Conservation (phyloP, 2,113 vertebrate genomes). For the Morone chrysops region DNA sequence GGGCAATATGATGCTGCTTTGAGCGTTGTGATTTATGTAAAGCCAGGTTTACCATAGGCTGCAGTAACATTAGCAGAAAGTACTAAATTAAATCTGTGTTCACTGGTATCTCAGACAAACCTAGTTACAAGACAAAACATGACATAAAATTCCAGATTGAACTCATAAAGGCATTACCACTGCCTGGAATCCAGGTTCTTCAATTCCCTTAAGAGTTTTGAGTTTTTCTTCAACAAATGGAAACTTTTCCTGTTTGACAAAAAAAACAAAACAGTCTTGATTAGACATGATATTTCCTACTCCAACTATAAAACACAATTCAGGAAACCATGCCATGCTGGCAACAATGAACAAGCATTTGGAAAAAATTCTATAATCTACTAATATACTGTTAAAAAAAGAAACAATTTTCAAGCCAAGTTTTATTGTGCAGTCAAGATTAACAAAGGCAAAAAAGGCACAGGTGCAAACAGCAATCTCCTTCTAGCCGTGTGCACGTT, state of each 20-base stretch:
- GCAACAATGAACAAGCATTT: neutral
- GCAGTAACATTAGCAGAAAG: neutral
- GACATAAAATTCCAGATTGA: neutral
- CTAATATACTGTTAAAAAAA: neutral
- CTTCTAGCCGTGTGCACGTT: constrained; percentile 52
- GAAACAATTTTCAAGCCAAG: constrained; percentile 11
- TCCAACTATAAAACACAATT: neutral
- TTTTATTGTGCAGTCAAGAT: constrained; percentile 36
- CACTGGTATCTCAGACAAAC: neutral
- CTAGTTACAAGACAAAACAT: neutral
- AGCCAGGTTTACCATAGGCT: constrained; percentile 1
- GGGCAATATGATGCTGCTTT: constrained; percentile 24
- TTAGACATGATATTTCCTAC: constrained; percentile 12
- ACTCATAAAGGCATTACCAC: constrained; percentile 85
- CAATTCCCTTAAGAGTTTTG: constrained; percentile 95
- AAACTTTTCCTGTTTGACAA: constrained; percentile 91
- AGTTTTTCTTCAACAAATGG: constrained; percentile 98
- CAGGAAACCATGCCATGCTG: neutral
- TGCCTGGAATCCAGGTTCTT: constrained; percentile 99
- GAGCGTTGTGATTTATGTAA: constrained; percentile 50
- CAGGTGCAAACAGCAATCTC: constrained; percentile 73
- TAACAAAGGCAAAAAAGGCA: constrained; percentile 49
- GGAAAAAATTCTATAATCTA: constrained; percentile 6
- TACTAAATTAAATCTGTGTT: neutral
- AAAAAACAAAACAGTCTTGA: constrained; percentile 36